These are phyloP conservation scores for Mallotus villosus DNA, from an alignment of 2,797 vertebrate genomes.

Conservation along the genomic window DNA sequence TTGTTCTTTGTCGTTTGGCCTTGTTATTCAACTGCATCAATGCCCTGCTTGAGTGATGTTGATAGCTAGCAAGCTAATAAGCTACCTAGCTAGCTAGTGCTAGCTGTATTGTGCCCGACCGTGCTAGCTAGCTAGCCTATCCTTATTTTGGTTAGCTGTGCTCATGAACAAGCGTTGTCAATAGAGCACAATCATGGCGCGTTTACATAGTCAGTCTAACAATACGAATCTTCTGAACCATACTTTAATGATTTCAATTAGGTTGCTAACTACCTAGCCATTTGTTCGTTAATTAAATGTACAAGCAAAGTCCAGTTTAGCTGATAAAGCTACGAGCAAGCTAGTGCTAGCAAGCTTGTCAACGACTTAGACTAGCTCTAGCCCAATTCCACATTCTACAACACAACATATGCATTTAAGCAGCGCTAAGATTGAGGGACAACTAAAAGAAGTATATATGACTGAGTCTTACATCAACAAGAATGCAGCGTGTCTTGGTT, in stretches of 20 bases:
- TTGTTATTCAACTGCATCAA: constrained; percentile 15
- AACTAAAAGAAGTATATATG: too few relatives aligned
- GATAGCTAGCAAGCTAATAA: constrained; percentile 24
- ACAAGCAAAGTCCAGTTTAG: too few relatives aligned
- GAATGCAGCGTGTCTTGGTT: neutral
- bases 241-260: neutral
- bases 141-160: too few relatives aligned
- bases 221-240: neutral
- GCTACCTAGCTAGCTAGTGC: constrained; percentile 6
- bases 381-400: neutral
- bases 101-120: too few relatives aligned
- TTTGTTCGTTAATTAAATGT: neutral
- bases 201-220: neutral
- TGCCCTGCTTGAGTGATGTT: neutral
- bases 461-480: neutral
- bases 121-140: constrained; percentile 1
- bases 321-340: neutral
- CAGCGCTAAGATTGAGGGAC: too few relatives aligned
- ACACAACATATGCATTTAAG: neutral
- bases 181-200: too few relatives aligned
- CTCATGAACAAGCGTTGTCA: too few relatives aligned
- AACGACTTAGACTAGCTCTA: neutral
- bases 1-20: constrained; percentile 3
- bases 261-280: too few relatives aligned
- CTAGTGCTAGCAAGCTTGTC: neutral